Base-by-base conservation (phyloP, 1,140 invertebrate genomes). In the Carposina sasakii region DNA sequence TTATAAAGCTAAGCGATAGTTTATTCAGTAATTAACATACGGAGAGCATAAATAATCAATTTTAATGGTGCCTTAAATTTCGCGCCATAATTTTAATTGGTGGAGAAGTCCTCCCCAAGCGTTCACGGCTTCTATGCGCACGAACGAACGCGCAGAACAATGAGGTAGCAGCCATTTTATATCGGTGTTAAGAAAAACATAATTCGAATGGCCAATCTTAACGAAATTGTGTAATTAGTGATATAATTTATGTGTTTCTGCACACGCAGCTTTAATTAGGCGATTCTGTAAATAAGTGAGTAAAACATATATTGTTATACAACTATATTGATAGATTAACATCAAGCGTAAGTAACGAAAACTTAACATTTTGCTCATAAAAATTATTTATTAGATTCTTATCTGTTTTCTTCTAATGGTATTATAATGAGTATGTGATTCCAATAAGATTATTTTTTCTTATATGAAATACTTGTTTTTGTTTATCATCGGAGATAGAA, bases 141-240 rank as follows among this genome's bases (percentile, higher is more conserved):
- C 78, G 81, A 83, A 83, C 81, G 74, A 84, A 72, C 79, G 82
- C 82, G 82, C 82, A 85, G 77, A 83, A 82, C 82, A 83, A 82
- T 83, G 78, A 84, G 81, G 79, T 85, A 85, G 81, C 83, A 82
- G 83, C 83, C 83, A 85, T 85, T 83, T 85, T 85, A 85, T 85
- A 71, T 85, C 78, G 79, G 77, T 83, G 83, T 70, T 77, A 81
- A 85, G 81, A 85, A 85, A 85, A 85, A 85, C 83, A 85, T 85
- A 85, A 81, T 85, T 83, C 83, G 79, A 85, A 85, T 85, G 83
- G 79, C 79, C 77, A 85, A 83, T 85, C 73, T 85, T 85, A 81
- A 77, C 73, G 55, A 83, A 83, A 85, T 84, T 85, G 77, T 84
- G 81, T 84, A 81, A 84, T 84, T 84, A 84, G 81, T 84, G 81